Percentiles rank a stretch among this genome's conserved stretches.
Conservation (phyloP, 2,113 vertebrate genomes). For the Carassius carassius region DNA sequence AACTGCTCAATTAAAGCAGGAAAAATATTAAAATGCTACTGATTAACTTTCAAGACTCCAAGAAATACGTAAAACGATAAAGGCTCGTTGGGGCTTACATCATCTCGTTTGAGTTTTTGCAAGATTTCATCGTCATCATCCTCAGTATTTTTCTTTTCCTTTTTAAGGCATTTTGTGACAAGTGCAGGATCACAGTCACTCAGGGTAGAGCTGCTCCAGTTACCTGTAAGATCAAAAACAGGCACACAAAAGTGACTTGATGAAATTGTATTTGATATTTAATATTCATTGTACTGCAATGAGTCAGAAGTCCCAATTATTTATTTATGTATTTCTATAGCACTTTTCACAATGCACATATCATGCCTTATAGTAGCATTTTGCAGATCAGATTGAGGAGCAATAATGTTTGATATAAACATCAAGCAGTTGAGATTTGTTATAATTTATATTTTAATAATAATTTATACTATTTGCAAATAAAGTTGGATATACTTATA, state of each 20-base stretch:
- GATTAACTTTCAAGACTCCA: not conserved
- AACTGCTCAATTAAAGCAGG: slow-evolving; percentile 63
- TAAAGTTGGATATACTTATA: no score
- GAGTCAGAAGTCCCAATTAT: not conserved
- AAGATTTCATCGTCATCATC: slow-evolving; percentile 69
- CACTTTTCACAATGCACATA: no score
- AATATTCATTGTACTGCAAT: not conserved
- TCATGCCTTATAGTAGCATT: no score
- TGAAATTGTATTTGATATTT: not conserved
- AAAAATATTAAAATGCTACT: not conserved
- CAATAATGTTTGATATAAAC: no score
- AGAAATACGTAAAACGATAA: not conserved
- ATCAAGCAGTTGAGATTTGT: not conserved
- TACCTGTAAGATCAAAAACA: slow-evolving; percentile 30
- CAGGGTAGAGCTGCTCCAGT: slow-evolving; percentile 53
- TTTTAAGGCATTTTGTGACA: slow-evolving; percentile 66
- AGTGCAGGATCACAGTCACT: slow-evolving; percentile 56
- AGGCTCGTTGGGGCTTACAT: slow-evolving; percentile 54
- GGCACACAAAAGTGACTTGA: no score
- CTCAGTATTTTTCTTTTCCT: slow-evolving; percentile 62
- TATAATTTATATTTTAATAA: no score
- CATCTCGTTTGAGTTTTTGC: slow-evolving; percentile 73
- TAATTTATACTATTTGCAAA: no score
- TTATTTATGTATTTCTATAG: not conserved
- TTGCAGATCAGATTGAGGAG: no score